Conservation (phyloP, 2,113 vertebrate genomes). For the Neomonachus schauinslandi region DNA sequence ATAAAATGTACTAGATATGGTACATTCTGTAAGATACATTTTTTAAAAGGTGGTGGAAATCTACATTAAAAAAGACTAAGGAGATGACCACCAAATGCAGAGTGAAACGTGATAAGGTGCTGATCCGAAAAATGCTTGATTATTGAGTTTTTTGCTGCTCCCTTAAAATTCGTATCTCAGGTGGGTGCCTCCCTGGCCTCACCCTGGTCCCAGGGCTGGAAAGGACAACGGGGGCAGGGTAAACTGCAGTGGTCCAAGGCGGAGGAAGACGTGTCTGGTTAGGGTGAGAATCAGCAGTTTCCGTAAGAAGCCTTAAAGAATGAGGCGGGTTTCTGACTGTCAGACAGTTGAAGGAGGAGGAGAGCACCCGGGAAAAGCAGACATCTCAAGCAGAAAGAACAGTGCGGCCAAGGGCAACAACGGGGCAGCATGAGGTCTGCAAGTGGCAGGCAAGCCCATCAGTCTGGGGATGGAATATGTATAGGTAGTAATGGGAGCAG, state of each 20-base stretch:
- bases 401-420: fast-evolving
- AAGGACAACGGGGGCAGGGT: neutral
- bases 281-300: neutral
- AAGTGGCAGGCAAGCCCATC: neutral
- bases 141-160: neutral
- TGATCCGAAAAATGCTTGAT: neutral
- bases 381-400: neutral
- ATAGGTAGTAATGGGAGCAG: neutral
- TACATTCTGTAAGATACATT: neutral
- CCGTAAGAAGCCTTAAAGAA: neutral
- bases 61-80: neutral
- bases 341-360: neutral
- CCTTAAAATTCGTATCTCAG: neutral
- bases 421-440: neutral
- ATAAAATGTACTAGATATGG: neutral
- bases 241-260: neutral
- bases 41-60: neutral
- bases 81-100: neutral
- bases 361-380: neutral
- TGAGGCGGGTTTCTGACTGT: neutral
- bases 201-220: neutral
- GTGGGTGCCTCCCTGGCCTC: neutral
- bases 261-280: neutral
- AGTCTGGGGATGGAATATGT: neutral
- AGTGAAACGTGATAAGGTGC: neutral